phyloP scores from a whole-genome alignment of 2,888 invertebrate species.

The Drosophila falleni region DNA sequence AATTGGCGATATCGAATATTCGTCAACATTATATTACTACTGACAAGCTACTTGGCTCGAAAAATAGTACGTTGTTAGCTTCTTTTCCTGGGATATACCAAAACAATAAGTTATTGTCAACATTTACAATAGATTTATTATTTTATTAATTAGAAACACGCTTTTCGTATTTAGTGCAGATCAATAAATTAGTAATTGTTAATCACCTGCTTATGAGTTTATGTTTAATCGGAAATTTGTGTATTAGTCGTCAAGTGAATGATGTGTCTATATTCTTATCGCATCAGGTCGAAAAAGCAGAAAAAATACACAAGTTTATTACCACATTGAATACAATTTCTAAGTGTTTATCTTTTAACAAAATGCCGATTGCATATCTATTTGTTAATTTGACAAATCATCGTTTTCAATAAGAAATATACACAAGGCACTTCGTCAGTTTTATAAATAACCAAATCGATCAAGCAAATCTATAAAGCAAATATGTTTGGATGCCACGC shows the following conservation, averaged over 20 bases:
- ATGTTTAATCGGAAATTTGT: constrained; percentile 4
- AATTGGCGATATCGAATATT: constrained; percentile 27
- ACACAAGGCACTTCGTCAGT: not conserved
- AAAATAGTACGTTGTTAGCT: not conserved
- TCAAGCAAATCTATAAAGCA: not conserved
- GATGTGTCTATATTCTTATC: constrained; percentile 17
- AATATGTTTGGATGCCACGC: not conserved
- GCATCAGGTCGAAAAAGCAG: not conserved
- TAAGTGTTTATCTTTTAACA: not conserved
- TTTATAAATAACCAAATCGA: not conserved
- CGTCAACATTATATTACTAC: constrained; percentile 8
- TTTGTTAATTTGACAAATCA: not conserved
- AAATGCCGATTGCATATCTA: constrained; percentile 11
- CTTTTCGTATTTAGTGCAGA: constrained; percentile 14
- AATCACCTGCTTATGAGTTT: constrained; percentile 4
- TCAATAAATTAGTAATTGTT: constrained; percentile 13
- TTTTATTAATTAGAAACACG: constrained; percentile 30
- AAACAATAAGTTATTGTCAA: constrained; percentile 12
- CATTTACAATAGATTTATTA: constrained; percentile 35
- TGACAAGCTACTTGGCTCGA: not conserved
- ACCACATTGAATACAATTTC: not conserved
- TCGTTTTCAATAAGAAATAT: not conserved
- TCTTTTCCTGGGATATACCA: constrained; percentile 9
- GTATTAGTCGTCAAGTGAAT: constrained; percentile 8
- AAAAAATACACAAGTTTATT: not conserved